A percentile compares a stretch with the other conserved stretches of the same genome.
Conservation (phyloP, 2,888 invertebrate genomes). For the Pammene aurita region DNA sequence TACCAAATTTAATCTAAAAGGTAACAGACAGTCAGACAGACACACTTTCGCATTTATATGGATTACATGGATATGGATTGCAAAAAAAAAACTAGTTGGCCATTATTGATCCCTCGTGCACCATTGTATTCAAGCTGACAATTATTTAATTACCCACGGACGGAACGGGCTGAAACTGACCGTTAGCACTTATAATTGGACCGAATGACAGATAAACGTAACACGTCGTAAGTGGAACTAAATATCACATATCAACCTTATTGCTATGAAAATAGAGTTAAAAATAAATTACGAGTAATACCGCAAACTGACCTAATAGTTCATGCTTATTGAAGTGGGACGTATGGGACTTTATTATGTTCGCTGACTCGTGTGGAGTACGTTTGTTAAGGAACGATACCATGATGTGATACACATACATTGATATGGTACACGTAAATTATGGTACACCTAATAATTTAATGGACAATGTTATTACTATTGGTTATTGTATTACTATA, state of each 20-base stretch:
- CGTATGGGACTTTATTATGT: conserved; percentile 36
- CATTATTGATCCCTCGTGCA: not conserved
- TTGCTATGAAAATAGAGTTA: conserved; percentile 12
- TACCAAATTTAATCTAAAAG: too few species aligned
- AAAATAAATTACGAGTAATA: not conserved
- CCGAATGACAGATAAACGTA: conserved; percentile 18
- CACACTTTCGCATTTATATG: too few species aligned
- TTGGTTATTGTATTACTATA: too few species aligned
- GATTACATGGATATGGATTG: too few species aligned
- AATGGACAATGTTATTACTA: too few species aligned
- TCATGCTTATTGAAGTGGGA: conserved; percentile 31
- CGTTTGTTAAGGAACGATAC: not conserved
- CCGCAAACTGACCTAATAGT: conserved; percentile 30
- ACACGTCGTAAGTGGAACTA: conserved; percentile 1
- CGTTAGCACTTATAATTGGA: conserved; percentile 35
- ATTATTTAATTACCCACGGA: conserved; percentile 32
- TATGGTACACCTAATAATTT: too few species aligned
- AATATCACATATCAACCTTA: conserved; percentile 7
- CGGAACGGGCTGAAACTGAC: conserved; percentile 26
- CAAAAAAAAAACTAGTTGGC: too few species aligned
- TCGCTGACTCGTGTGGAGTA: conserved; percentile 20
- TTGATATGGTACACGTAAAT: too few species aligned
- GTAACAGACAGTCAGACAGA: too few species aligned
- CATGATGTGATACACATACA: too few species aligned
- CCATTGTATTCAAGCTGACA: conserved; percentile 18